Base-by-base conservation (phyloP, 2,888 invertebrate species). In the Troides helena region DNA sequence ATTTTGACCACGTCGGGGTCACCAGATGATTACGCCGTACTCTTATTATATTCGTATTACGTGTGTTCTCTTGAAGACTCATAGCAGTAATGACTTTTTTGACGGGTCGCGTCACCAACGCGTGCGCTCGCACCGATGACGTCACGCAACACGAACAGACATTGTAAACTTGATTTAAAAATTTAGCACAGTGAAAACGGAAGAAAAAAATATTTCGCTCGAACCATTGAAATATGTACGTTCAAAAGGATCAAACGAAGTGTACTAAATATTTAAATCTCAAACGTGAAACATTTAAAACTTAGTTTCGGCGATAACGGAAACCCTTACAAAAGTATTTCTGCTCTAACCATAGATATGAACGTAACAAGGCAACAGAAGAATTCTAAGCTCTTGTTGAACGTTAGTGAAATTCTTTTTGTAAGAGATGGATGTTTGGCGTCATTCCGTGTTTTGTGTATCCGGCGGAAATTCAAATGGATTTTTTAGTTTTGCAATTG, bases 371-470 rank as follows among this genome's bases (percentile, higher is more conserved):
- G 56, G 43, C 61, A 53, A 69, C 6, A 65, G 60, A 68, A 63
- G 43, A 56, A 65, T 69, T 65, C 57, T 43, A 69, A 53, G 61
- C 57, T 62, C 57, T 69, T 43, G 61, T 69, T 65, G 69, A 30
- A 65, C 65, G 61, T 69, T 65, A 39, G 61, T 65, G 65, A 65
- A 69, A 69, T 69, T 69, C 69, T 65, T 69, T 69, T 65, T 65
- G 43, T 46, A 69, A 69, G 30, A 60, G 60, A 60, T 69, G 64
- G 60, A 68, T 63, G 68, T 50, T 53, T 61, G 53, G 12, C 60
- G 60, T 60, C 23, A 46, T 65, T 65, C 56, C 53, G 60, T 64
- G 56, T 65, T 68, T 68, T 59, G 56, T 69, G 50, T 64, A 69
- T 69, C 64, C 43, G 68, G 60, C 61, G 36, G 39, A n/a, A 53